These are phyloP conservation scores for Brenthis hecate DNA, from an alignment of 2,888 invertebrate species.

Conservation along the genomic window DNA sequence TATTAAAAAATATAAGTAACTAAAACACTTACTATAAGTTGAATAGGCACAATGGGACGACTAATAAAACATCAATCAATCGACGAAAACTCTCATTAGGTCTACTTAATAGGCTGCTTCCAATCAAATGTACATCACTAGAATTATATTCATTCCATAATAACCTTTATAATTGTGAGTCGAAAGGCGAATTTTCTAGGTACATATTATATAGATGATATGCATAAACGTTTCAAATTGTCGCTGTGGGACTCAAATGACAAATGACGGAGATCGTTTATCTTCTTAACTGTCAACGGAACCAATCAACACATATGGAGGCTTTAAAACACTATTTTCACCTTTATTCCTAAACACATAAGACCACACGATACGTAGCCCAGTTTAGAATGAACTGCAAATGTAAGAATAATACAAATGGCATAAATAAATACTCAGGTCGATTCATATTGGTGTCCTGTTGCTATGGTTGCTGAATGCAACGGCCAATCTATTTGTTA, in stretches of 20 bases:
- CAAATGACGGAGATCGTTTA: conserved; percentile 77
- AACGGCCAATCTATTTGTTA: conserved; percentile 60
- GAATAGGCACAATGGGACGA: conserved; percentile 32
- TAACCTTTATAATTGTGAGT: background rate
- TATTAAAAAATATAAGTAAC: conserved; percentile 20
- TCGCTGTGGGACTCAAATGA: conserved; percentile 65
- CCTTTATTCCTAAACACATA: conserved; percentile 18
- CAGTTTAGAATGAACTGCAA: conserved; percentile 13
- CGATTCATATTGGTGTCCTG: conserved; percentile 41
- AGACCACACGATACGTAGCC: background rate
- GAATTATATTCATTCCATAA: background rate
- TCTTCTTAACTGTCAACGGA: conserved; percentile 78
- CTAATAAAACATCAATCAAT: conserved; percentile 65
- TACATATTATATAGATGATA: conserved; percentile 28
- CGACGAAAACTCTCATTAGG: conserved; percentile 67
- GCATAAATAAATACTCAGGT: background rate
- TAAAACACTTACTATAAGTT: conserved; percentile 29
- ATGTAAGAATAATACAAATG: conserved; percentile 1
- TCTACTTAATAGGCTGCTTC: conserved; percentile 74
- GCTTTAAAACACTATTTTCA: conserved; percentile 42
- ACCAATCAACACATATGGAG: conserved; percentile 76
- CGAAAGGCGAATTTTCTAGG: conserved; percentile 33
- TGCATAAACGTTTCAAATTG: conserved; percentile 51
- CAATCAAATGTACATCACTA: conserved; percentile 14
- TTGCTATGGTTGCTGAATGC: conserved; percentile 50